phyloP scores from a whole-genome alignment of 2,113 vertebrate genomes.

The Odocoileus virginianus region DNA sequence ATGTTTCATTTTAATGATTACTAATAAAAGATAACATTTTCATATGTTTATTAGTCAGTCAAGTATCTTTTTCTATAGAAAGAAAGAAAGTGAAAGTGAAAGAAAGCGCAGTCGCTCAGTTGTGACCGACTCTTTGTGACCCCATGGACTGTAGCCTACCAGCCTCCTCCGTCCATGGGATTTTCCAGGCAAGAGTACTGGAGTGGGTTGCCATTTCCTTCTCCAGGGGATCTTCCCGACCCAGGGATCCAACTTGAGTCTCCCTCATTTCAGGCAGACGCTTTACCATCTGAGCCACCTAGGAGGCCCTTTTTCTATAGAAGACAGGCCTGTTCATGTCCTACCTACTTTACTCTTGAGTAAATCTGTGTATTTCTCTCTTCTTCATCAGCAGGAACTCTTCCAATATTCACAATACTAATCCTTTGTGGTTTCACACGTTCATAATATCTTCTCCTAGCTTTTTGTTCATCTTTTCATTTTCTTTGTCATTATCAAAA shows the following conservation, averaged over 20 bases:
- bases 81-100: neutral
- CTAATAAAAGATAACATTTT: neutral
- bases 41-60: neutral
- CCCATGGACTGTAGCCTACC: neutral
- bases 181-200: neutral
- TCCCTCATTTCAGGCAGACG: neutral
- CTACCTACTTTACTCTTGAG: neutral
- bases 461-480: neutral
- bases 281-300: neutral
- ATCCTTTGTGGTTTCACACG: neutral
- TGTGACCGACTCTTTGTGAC: fast-evolving
- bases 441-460: neutral
- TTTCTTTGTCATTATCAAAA: neutral
- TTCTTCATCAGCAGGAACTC: neutral
- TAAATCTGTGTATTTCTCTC: neutral
- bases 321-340: neutral
- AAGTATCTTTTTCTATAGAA: neutral
- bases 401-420: neutral
- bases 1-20: neutral
- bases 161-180: neutral
- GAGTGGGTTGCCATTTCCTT: neutral
- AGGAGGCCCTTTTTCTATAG: neutral
- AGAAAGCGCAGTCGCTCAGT: neutral
- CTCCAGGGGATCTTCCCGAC: neutral
- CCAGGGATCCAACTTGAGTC: neutral